Conservation (phyloP, 2,797 vertebrate genomes). For the Phrynocephalus guinanensis region DNA sequence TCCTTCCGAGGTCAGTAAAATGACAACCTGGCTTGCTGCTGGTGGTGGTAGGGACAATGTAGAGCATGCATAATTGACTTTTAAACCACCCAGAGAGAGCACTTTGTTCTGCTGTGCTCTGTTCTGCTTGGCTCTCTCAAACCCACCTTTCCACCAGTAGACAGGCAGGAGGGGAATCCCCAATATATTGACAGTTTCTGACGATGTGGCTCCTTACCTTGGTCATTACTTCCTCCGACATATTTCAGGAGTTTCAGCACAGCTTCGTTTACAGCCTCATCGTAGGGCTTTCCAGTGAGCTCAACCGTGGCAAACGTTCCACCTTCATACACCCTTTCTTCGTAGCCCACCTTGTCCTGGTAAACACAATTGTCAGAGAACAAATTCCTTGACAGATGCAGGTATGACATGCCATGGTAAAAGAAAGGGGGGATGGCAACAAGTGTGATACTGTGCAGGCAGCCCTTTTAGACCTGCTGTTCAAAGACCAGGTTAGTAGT, state of each 20-base stretch:
- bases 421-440: not conserved
- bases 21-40: no score
- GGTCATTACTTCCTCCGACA: constrained; percentile 88
- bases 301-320: constrained; percentile 84
- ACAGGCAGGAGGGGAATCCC: not conserved
- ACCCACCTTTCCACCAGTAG: no score
- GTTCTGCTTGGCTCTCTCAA: no score
- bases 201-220: constrained; percentile 76
- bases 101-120: no score
- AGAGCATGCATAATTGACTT: no score
- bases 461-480: no score
- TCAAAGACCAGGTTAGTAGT: not conserved
- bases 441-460: not conserved
- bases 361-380: constrained; percentile 13
- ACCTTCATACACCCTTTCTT: constrained; percentile 86
- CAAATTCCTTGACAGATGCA: not conserved
- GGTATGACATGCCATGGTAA: not conserved
- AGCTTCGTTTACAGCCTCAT: constrained; percentile 88
- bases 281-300: constrained; percentile 86
- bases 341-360: constrained; percentile 87
- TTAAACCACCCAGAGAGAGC: no score
- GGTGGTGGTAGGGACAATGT: no score
- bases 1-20: no score
- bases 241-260: constrained; percentile 90
- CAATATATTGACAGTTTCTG: not conserved